A percentile compares a stretch with the other conserved stretches of the same genome.
These are phyloP conservation scores for Diabrotica balteata DNA, from an alignment of 2,888 invertebrate species.

Conservation along the genomic window DNA sequence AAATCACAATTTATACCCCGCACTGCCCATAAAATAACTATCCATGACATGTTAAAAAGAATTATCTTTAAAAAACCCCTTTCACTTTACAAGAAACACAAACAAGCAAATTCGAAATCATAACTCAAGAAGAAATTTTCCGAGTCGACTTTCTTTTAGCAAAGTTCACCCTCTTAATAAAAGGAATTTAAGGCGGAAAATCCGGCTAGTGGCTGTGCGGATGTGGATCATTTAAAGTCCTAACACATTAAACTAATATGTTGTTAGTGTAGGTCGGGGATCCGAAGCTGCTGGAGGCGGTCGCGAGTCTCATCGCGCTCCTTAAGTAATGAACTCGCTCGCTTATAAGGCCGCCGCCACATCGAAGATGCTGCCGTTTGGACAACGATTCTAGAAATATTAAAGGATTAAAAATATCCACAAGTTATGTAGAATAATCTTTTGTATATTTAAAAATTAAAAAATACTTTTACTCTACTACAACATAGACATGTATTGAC, in stretches of 20 bases:
- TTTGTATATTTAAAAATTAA: neutral
- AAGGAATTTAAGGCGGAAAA: constrained; percentile 37
- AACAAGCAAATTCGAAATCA: constrained; percentile 22
- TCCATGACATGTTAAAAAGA: neutral
- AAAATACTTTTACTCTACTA: too few relatives aligned
- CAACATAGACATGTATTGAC: too few relatives aligned
- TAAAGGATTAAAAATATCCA: neutral
- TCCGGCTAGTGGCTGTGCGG: constrained; percentile 33
- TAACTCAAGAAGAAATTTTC: constrained; percentile 30
- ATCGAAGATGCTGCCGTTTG: constrained; percentile 7
- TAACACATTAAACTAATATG: constrained; percentile 57
- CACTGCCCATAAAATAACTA: neutral
- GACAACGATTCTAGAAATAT: constrained; percentile 5
- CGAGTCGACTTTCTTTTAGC: constrained; percentile 44
- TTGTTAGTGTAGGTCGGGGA: constrained; percentile 54
- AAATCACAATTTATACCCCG: too few relatives aligned
- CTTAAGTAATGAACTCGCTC: constrained; percentile 56
- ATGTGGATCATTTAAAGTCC: constrained; percentile 47
- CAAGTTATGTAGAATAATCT: too few relatives aligned
- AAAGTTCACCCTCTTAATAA: constrained; percentile 36
- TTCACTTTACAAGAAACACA: constrained; percentile 4
- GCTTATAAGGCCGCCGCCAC: constrained; percentile 19
- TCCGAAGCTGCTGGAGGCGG: constrained; percentile 48
- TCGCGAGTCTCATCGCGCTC: constrained; percentile 52
- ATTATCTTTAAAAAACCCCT: neutral